Conservation (phyloP, 1,140 invertebrate genomes). For the Drosophila insularis region DNA sequence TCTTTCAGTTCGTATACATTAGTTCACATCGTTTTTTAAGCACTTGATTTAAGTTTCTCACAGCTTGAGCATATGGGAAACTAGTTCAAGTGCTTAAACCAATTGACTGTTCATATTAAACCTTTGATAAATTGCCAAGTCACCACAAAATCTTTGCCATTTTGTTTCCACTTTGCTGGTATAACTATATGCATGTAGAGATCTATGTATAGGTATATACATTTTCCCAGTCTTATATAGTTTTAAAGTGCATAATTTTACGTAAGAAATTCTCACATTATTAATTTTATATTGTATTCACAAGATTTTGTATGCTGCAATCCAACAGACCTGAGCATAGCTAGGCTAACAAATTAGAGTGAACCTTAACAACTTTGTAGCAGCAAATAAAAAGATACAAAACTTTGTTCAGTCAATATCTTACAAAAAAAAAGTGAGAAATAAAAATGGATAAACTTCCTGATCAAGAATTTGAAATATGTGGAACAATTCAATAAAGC, state of each 20-base stretch:
- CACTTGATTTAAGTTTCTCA: not conserved
- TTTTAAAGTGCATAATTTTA: constrained; percentile 36
- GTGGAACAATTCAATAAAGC: constrained; percentile 75
- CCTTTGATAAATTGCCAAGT: constrained; percentile 40
- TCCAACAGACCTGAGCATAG: constrained; percentile 4
- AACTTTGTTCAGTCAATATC: constrained; percentile 59
- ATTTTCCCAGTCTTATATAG: not conserved
- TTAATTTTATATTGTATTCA: constrained; percentile 67
- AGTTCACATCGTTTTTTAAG: not conserved
- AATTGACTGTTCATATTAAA: not conserved
- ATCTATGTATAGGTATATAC: not conserved
- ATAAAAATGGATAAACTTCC: constrained; percentile 51
- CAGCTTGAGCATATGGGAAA: not conserved
- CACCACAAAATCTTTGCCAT: constrained; percentile 19
- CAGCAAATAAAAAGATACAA: constrained; percentile 38
- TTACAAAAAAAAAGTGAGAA: constrained; percentile 27
- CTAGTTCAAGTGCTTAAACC: constrained; percentile 32
- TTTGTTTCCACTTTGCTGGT: not conserved
- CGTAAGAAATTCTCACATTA: constrained; percentile 78
- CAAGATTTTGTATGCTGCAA: constrained; percentile 60
- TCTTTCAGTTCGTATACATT: not conserved
- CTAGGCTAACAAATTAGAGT: constrained; percentile 49
- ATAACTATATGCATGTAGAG: not conserved
- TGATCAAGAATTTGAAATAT: constrained; percentile 72
- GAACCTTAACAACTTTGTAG: constrained; percentile 54